Conservation (phyloP, 2,113 vertebrate species). For the Merops nubicus region DNA sequence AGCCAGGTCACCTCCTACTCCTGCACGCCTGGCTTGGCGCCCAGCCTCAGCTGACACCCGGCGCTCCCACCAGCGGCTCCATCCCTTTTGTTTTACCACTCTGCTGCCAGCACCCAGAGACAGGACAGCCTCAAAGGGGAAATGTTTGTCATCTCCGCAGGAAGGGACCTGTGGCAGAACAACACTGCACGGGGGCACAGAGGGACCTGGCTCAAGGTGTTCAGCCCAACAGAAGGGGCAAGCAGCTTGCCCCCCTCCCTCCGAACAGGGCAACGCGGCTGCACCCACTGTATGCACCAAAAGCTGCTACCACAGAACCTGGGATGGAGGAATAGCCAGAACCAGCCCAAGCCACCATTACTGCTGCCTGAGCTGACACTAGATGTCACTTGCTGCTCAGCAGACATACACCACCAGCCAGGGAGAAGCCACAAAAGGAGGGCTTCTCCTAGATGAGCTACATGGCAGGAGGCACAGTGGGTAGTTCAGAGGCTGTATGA, state of each 20-base stretch:
- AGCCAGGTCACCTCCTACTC: not conserved
- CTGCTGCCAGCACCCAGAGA: not conserved
- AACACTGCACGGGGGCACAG: accelerated
- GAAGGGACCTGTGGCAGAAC: not conserved
- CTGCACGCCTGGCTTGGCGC: accelerated
- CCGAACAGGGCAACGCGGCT: not conserved
- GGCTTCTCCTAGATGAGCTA: not conserved
- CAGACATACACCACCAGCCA: not conserved
- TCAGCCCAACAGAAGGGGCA: not conserved
- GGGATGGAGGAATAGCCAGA: not conserved
- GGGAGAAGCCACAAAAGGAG: not conserved
- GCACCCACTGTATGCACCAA: accelerated
- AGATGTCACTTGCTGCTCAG: slow-evolving; percentile 53
- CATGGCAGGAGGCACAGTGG: not conserved
- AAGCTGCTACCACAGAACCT: not conserved
- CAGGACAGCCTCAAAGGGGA: not conserved
- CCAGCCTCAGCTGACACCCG: not conserved
- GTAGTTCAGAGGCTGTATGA: not conserved
- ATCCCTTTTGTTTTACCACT: not conserved
- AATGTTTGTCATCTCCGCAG: accelerated
- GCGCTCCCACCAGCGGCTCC: not conserved
- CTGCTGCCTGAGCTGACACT: not conserved
- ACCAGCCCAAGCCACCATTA: not conserved
- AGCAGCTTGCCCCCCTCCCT: not conserved
- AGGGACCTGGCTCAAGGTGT: not conserved